These are phyloP conservation scores for Narcine bancroftii DNA, from an alignment of 2,113 vertebrate genomes.

Conservation along the genomic window DNA sequence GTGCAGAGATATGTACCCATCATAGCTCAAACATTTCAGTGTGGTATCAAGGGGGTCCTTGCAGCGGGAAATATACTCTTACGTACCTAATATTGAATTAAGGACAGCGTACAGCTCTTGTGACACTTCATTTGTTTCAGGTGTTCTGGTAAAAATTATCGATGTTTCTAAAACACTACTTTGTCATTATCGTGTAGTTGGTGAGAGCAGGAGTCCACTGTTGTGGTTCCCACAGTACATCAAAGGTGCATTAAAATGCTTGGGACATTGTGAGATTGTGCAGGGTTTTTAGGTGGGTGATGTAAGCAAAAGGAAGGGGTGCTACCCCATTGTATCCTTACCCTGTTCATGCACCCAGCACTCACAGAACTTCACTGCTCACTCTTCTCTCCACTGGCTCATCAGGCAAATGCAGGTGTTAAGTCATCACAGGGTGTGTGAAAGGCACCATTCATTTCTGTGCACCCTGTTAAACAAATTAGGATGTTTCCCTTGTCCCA, in stretches of 20 bases:
- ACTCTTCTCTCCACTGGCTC: not conserved
- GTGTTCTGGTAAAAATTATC: too few relatives aligned
- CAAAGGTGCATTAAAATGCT: too few relatives aligned
- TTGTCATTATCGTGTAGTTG: too few relatives aligned
- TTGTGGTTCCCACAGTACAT: too few relatives aligned
- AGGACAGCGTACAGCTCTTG: too few relatives aligned
- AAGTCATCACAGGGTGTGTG: not conserved
- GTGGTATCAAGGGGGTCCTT: not conserved
- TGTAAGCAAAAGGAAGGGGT: not conserved
- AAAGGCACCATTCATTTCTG: not conserved
- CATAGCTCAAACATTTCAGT: too few relatives aligned
- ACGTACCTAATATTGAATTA: too few relatives aligned
- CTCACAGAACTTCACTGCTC: not conserved
- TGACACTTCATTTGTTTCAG: too few relatives aligned
- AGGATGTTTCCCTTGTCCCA: not conserved
- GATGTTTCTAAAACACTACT: too few relatives aligned
- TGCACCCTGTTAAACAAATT: not conserved
- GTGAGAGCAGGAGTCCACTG: too few relatives aligned
- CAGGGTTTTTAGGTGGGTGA: not conserved
- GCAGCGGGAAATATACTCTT: not conserved
- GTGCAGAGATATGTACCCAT: too few relatives aligned
- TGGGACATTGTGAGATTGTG: too few relatives aligned
- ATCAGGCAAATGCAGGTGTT: not conserved
- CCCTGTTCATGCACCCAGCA: not conserved
- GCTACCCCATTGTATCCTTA: not conserved